phyloP scores from a whole-genome alignment of 2,797 vertebrate species.

The Capromys pilorides region DNA sequence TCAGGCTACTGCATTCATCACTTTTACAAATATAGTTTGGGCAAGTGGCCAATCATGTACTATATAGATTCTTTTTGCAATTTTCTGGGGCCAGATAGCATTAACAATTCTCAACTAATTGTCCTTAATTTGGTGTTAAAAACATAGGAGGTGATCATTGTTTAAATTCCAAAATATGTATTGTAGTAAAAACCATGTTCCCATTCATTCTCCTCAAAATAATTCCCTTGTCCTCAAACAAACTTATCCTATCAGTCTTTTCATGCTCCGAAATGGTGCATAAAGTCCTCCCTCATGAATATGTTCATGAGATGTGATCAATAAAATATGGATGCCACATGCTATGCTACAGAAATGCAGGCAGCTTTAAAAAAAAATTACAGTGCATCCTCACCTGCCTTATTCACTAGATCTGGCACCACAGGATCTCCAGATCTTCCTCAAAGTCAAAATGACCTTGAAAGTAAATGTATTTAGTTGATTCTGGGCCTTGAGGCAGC shows the following conservation, averaged over 20 bases:
- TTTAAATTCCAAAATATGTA: neutral
- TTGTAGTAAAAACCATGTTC: neutral
- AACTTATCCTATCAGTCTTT: neutral
- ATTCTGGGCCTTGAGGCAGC: neutral
- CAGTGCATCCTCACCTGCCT: neutral
- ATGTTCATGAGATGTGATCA: neutral
- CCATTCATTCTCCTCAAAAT: neutral
- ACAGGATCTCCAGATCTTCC: neutral
- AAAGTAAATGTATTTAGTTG: neutral
- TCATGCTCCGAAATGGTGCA: neutral
- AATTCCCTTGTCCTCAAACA: neutral
- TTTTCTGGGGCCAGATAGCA: neutral
- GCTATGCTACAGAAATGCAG: neutral
- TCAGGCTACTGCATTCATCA: neutral
- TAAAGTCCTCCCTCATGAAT: neutral
- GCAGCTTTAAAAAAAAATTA: neutral
- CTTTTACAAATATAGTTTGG: neutral
- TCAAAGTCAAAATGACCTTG: neutral
- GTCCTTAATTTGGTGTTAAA: neutral
- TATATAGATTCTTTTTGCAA: neutral
- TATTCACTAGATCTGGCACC: neutral
- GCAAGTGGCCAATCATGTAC: neutral
- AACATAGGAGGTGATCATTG: neutral
- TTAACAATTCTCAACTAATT: conserved; percentile 13
- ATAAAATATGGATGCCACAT: neutral